Evolutionary conservation across 1,140 invertebrate species (phyloP).

Genomic region (Meloidogyne hapla): DNA sequence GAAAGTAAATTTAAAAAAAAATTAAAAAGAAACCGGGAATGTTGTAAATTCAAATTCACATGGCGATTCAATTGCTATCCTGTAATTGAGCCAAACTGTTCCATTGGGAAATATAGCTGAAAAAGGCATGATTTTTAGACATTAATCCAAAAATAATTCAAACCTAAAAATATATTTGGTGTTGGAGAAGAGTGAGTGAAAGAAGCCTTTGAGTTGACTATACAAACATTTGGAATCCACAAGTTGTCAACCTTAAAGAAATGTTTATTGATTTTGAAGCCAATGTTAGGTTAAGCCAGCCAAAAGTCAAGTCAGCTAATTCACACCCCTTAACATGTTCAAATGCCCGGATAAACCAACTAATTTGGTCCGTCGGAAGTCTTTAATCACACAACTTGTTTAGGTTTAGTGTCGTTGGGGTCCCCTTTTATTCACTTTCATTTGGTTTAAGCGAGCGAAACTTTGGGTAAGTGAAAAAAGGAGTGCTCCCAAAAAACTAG

Average conservation of each 20-base stretch:
- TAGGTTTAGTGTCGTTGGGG: too few species aligned
- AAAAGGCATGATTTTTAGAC: background rate
- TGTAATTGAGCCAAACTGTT: slow-evolving; percentile 61
- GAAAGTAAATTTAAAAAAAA: slow-evolving; percentile 28
- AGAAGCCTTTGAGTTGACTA: slow-evolving; percentile 55
- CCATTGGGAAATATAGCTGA: slow-evolving; percentile 61
- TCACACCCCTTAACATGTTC: too few species aligned
- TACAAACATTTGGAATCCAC: slow-evolving; percentile 51
- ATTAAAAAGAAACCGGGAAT: slow-evolving; percentile 38
- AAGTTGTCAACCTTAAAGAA: slow-evolving; percentile 50
- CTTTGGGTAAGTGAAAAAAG: too few species aligned
- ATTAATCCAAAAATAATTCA: background rate
- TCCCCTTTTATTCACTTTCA: too few species aligned
- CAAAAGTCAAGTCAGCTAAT: too few species aligned
- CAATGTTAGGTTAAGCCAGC: too few species aligned
- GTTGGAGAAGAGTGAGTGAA: slow-evolving; percentile 60
- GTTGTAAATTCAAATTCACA: slow-evolving; percentile 62
- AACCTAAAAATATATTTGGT: slow-evolving; percentile 59
- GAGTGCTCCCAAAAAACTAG: too few species aligned
- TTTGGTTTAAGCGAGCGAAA: too few species aligned
- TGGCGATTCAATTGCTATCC: slow-evolving; percentile 60
- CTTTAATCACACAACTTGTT: too few species aligned
- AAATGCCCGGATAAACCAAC: too few species aligned
- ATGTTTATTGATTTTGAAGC: too few species aligned
- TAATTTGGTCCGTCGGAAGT: too few species aligned